A percentile compares a stretch with the other conserved stretches of the same genome.
These are phyloP conservation scores for Monodelphis domestica DNA, from an alignment of 2,797 vertebrate species.

Conservation along the genomic window DNA sequence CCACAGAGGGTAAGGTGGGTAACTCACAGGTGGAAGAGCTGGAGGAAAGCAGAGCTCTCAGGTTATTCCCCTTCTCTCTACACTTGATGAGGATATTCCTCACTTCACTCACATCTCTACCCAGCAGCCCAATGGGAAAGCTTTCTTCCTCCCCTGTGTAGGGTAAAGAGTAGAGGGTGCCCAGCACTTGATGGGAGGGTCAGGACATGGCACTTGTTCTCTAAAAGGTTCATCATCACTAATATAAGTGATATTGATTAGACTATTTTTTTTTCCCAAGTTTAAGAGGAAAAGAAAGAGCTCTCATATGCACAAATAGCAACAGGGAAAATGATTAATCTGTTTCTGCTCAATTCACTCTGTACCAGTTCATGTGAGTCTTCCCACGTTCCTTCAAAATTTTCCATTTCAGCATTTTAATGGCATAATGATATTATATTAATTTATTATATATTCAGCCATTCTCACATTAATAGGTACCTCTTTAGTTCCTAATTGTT, in stretches of 20 bases:
- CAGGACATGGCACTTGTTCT: too few relatives aligned
- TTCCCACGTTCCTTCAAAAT: neutral
- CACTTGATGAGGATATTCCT: too few relatives aligned
- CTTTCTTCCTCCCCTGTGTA: too few relatives aligned
- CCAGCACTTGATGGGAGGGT: too few relatives aligned
- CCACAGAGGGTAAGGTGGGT: too few relatives aligned
- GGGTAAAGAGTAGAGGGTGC: too few relatives aligned
- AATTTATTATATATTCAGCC: neutral
- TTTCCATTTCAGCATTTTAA: neutral
- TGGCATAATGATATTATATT: neutral
- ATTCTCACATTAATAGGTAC: neutral
- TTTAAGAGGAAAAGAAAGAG: neutral
- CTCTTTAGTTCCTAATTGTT: neutral
- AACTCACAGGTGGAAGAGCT: too few relatives aligned
- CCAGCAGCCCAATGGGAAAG: too few relatives aligned
- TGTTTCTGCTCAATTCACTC: neutral
- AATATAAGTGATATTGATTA: neutral
- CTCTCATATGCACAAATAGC: neutral
- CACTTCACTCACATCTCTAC: too few relatives aligned
- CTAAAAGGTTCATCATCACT: too few relatives aligned
- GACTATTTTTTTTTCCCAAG: neutral
- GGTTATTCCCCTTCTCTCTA: too few relatives aligned
- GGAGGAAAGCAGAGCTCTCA: too few relatives aligned
- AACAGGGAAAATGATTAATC: neutral
- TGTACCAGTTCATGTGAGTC: neutral